Base-by-base conservation (phyloP, 64 coral and sea anemone species). In the Cladopsammia gracilis region DNA sequence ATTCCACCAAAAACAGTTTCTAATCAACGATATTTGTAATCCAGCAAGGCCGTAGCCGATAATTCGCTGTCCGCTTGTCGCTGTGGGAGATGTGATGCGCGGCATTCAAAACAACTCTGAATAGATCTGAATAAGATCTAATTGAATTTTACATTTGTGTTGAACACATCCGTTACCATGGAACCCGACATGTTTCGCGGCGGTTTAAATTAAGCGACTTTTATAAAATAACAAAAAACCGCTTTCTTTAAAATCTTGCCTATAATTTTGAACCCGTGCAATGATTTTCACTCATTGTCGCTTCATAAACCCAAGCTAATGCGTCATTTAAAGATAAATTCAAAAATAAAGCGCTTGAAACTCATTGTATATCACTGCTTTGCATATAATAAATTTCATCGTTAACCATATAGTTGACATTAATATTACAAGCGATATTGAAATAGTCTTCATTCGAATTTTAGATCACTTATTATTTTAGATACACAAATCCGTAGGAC, bases 81-180 rank as follows among this genome's bases (percentile, higher is more conserved):
- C 20, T 14, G 19, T 19, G 49, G 16, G 60, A 79, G 22, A n/a
- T 79, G 5, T 16, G 77, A 11, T 4, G 22, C 0, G 44, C 18
- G 5, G 7, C 20, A n/a, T 83, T 83, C 19, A 49, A 83, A 83
- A 19, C 46, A 8, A 50, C 0, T 19, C n/a, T 45, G 6, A 44
- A 19, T 48, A 11, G 44, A 75, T 19, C 48, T 7, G 19, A 45
- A 45, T 20, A 48, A 46, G 19, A 47, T 83, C n/a, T n/a, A 83
- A 65, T 83, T 45, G 11, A 66, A 66, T 47, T 42, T 19, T 10
- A 19, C 80, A 83, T 83, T 66, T 83, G 61, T 83, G 80, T 48
- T n/a, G 58, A 42, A 23, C 5, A 66, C 7, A 67, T 23, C 10
- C 45, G 80, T 83, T 83, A 42, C 80, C 19, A 83, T 83, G 80